A percentile compares a stretch with the other conserved stretches of the same genome.
Evolutionary conservation across 2,888 invertebrate genomes (phyloP).

Genomic region (Scelioninae gen. 2): DNA sequence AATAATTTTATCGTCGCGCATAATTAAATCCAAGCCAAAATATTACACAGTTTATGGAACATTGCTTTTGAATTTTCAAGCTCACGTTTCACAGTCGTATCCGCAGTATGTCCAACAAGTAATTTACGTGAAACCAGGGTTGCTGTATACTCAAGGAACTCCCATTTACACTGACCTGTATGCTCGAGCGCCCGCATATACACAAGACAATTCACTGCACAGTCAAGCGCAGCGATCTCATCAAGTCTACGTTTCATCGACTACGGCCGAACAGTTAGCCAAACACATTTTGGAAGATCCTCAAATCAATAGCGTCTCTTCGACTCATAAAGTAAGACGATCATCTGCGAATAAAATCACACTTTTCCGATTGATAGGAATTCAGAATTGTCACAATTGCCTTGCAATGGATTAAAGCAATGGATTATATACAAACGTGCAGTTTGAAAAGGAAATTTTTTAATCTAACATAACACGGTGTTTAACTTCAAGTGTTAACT

Average conservation of each 20-base stretch:
- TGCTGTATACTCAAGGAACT: constrained; percentile 64
- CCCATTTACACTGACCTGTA: constrained; percentile 64
- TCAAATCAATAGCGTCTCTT: constrained; percentile 57
- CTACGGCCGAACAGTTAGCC: constrained; percentile 62
- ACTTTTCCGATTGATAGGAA: no score
- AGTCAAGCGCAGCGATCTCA: constrained; percentile 65
- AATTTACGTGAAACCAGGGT: constrained; percentile 66
- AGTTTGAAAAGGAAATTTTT: no score
- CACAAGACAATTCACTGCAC: constrained; percentile 67
- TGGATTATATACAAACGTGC: no score
- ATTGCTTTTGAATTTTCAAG: constrained; percentile 56
- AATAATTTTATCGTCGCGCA: constrained; percentile 23
- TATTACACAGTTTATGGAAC: constrained; percentile 30
- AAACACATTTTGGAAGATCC: constrained; percentile 66
- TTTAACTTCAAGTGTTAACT: no score
- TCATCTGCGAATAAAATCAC: constrained; percentile 34
- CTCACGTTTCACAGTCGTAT: constrained; percentile 57
- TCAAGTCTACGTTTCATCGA: constrained; percentile 62
- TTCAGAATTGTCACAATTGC: no score
- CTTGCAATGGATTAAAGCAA: no score
- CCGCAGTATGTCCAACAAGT: constrained; percentile 68
- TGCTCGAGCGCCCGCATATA: constrained; percentile 64
- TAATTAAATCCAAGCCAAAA: constrained; percentile 36
- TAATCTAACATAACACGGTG: no score
- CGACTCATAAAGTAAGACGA: constrained; percentile 66